Base-by-base conservation (phyloP, 2,888 invertebrate genomes). In the Erynnis tages region DNA sequence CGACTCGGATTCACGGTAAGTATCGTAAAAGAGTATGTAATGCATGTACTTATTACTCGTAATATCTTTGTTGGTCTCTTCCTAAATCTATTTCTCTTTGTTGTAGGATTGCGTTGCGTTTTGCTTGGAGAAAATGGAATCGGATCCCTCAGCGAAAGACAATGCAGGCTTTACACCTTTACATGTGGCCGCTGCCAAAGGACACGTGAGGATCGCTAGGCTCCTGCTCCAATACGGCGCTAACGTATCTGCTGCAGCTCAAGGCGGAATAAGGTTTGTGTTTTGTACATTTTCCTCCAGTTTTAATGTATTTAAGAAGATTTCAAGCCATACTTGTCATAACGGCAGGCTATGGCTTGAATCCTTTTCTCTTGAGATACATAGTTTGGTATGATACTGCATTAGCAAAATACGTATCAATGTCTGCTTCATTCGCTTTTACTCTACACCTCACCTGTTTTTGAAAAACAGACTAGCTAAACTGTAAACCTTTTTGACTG, bases 91-190 rank as follows among this genome's bases (percentile, higher is more conserved):
- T 19, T 21, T 37, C 10, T 37, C 6, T 49, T 41, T 30, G 32
- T 78, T 73, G 13, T 78, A 96, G 95, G 97, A 97, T 77, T 96
- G 97, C 49, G 95, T 96, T 46, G 94, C 96, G 13, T 97, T 96
- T 75, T 97, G 97, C 73, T 88, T 98, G 68, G 96, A 97, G 76
- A 95, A 95, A 71, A 92, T 96, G 86, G 93, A 93, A 59, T 93
- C 94, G 61, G 92, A 94, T 58, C 95, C 97, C 1, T 95, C 96
- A 64, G 95, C 95, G 0, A 95, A 95, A 69, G 97, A 98, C 76
- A 97, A 98, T 77, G 97, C 97, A 1, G 96, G 96, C 0, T 97
- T 96, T 70, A 98, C 98, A 1, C 97, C 98, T 0, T 87, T 98
- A 21, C 98, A 98, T 78, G 98, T 97, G 71, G 97, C 97, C 5